Percentiles rank a stretch among this genome's conserved stretches.
Evolutionary conservation across 2,113 vertebrate species (phyloP).

Genomic region (Cinclus cinclus): DNA sequence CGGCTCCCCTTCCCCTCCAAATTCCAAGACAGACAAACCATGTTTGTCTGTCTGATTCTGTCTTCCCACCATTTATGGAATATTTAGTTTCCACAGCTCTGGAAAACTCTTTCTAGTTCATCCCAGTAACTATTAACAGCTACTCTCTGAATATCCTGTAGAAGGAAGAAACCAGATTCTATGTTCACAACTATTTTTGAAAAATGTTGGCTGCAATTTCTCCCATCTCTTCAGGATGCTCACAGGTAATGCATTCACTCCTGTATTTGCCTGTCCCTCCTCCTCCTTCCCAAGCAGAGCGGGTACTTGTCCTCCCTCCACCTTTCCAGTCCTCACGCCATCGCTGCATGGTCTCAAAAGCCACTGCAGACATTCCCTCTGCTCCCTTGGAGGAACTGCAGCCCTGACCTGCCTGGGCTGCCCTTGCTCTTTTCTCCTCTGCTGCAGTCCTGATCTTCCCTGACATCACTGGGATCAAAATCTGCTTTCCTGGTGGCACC

Average conservation of each 20-base stretch:
- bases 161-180: not conserved
- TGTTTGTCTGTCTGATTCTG: not conserved
- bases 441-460: not conserved
- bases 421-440: not conserved
- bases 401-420: not conserved
- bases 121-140: not conserved
- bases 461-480: not conserved
- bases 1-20: not conserved
- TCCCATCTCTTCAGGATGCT: not conserved
- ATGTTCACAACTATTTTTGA: not conserved
- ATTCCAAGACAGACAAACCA: not conserved
- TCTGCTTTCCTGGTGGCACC: not conserved
- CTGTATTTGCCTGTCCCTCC: not conserved
- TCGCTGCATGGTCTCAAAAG: not conserved
- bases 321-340: not conserved
- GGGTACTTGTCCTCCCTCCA: not conserved
- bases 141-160: not conserved
- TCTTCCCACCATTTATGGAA: not conserved
- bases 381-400: not conserved
- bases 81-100: not conserved
- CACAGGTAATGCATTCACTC: not conserved
- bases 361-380: not conserved
- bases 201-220: not conserved
- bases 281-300: not conserved
- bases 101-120: not conserved